phyloP scores from a whole-genome alignment of 2,113 vertebrate species.

The Vulpes lagopus region DNA sequence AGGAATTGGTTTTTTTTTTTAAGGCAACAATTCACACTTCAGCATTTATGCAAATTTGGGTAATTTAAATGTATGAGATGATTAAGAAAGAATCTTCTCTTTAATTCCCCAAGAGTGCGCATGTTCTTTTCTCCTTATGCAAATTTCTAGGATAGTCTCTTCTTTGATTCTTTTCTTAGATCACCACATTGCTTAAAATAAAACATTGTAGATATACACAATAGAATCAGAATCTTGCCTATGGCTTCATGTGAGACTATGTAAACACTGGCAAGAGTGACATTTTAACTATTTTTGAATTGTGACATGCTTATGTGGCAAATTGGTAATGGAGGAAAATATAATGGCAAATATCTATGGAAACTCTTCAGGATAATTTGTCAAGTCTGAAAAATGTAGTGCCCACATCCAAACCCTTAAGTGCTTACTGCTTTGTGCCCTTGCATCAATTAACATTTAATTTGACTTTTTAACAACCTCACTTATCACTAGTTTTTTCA shows the following conservation, averaged over 20 bases:
- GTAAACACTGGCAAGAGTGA: slow-evolving; percentile 20
- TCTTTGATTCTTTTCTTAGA: slow-evolving; percentile 74
- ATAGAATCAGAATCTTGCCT: slow-evolving; percentile 29
- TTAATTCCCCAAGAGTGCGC: slow-evolving; percentile 71
- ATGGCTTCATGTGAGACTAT: slow-evolving; percentile 24
- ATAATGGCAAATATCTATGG: slow-evolving; percentile 72
- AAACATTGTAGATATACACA: slow-evolving; percentile 57
- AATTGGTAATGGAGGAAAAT: slow-evolving; percentile 68
- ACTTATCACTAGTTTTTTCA: slow-evolving; percentile 85
- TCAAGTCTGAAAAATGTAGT: slow-evolving; percentile 84
- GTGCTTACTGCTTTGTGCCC: slow-evolving; percentile 80
- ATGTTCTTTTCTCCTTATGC: slow-evolving; percentile 78
- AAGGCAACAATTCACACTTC: slow-evolving; percentile 69
- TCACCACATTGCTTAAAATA: slow-evolving; percentile 71
- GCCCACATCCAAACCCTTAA: slow-evolving; percentile 79
- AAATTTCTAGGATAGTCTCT: slow-evolving; percentile 56
- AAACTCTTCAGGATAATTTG: slow-evolving; percentile 82
- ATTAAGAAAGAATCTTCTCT: slow-evolving; percentile 81
- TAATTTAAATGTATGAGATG: slow-evolving; percentile 76
- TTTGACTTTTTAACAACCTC: slow-evolving; percentile 88
- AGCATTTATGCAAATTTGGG: slow-evolving; percentile 75
- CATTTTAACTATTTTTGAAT: slow-evolving; percentile 25
- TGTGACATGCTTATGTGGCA: not conserved
- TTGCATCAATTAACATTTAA: slow-evolving; percentile 90
- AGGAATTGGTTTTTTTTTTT: slow-evolving; percentile 66